These are phyloP conservation scores for Palloptera scutellata DNA, from an alignment of 2,888 invertebrate species.

Conservation along the genomic window DNA sequence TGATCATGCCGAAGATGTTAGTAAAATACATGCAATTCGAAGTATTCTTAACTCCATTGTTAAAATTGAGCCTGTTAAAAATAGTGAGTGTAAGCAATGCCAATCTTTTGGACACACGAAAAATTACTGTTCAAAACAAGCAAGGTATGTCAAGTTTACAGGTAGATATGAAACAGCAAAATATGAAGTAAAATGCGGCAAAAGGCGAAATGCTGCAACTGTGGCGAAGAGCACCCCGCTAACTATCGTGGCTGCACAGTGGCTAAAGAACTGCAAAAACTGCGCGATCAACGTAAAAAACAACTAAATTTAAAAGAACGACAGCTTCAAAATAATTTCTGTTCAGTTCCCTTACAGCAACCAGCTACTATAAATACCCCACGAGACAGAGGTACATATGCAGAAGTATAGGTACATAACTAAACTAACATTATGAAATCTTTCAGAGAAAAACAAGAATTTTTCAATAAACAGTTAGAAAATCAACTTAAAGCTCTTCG, in stretches of 20 bases:
- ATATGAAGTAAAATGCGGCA: constrained; percentile 3
- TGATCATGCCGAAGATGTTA: constrained; percentile 18
- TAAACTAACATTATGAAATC: no score
- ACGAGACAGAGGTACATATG: no score
- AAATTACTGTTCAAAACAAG: constrained; percentile 18
- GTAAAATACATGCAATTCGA: no score
- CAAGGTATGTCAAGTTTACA: constrained; percentile 23
- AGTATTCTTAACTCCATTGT: no score
- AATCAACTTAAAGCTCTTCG: no score
- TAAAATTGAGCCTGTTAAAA: constrained; percentile 23
- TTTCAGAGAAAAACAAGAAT: no score
- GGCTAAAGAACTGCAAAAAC: constrained; percentile 23
- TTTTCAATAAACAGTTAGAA: no score
- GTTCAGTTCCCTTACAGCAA: no score
- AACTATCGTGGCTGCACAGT: constrained; percentile 20
- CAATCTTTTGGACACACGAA: constrained; percentile 26
- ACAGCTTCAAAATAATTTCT: no score
- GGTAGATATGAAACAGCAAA: constrained; percentile 20
- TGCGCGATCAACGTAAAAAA: background rate
- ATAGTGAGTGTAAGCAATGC: constrained; percentile 18
- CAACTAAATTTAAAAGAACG: no score
- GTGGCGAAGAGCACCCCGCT: constrained; percentile 22
- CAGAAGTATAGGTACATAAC: no score
- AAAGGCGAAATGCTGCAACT: constrained; percentile 25
- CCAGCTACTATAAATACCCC: no score